Evolutionary conservation across 2,797 vertebrate species (phyloP), one percentile per base, ranked within the genome.

Genomic region (Xyrichtys novacula): DNA sequence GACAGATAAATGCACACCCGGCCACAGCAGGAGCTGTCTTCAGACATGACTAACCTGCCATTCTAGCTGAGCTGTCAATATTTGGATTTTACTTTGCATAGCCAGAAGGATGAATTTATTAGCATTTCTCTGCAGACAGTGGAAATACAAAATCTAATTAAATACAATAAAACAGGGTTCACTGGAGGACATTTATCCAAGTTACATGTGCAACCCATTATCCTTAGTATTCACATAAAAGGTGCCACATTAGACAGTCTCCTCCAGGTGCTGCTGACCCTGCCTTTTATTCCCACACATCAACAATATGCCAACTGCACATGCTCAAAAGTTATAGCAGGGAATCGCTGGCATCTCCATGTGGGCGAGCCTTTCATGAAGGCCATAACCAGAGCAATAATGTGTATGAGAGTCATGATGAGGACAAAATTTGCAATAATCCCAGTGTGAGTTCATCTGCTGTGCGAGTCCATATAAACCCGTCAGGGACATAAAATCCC

Each of bases 371-470:
- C 48, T 69, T 61, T 69, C 40, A 65, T 28, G 22, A 55, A 55
- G 23, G 44, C 58, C 49, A 62, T 42, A 60, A 53, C 44, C 52
- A 55, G 20, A 34, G 46, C 47, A 54, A 74, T 76, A 53, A 49
- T 71, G 76, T 50, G 19, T 58, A 29, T 49, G 53, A 31, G 44
- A 54, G 53, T 7, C 12, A 6, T 10, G 55, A 15, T 4, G 8
- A 66, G 3, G 63, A 59, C 20, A 25, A 55, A 78, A 80, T 71
- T 58, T 68, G 72, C 65, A 59, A 46, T 29, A 58, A 50, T 73
- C 65, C 78, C 76, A 77, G 57, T 32, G 69, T 22, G 70, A 75
- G 68, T 73, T 80, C 61, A 68, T 62, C 56, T 52, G 53, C 67
- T 54, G 58, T 20, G 55, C 73, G 49, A 72, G 25, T 58, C 39